Evolutionary conservation across 1,140 invertebrate genomes (phyloP), one percentile per base, ranked within the genome.

Genomic region (Delia radicum): DNA sequence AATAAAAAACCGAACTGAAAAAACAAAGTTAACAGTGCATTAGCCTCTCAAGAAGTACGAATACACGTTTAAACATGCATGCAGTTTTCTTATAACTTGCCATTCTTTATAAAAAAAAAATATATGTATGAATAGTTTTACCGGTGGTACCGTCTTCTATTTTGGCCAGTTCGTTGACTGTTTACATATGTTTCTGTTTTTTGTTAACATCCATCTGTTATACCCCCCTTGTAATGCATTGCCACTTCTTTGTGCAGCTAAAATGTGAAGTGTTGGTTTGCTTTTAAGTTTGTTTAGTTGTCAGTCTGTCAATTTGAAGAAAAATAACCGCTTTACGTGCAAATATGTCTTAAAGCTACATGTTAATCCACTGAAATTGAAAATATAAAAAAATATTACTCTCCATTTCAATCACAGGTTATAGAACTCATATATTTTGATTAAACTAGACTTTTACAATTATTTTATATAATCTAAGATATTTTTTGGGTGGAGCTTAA

Each of bases 131-230:
- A n/a, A n/a, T n/a, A n/a, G n/a, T n/a, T n/a, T n/a, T n/a, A n/a
- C n/a, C n/a, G n/a, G 4, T 55, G n/a, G n/a, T 21, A 55, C 7
- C 48, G 4, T 55, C 48, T 21, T 69, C 65, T 31, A 69, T 33
- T 69, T 69, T 69, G 65, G 65, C 65, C 65, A 69, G 65, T 69
- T 69, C 65, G 65, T 69, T 69, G 65, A 69, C 65, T 69, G 29
- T 28, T 65, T 28, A 65, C 62, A 65, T 65, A 26, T 65, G 62
- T 65, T 65, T 29, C 5, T 28, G 27, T 67, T 42, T 42, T 10
- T 42, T 2, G 10, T 5, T 42, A 12, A 12, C 15, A 12, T 42
- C 37, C 37, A 42, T 42, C n/a, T n/a, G n/a, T n/a, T n/a, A n/a
- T n/a, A 3, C 37, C 15, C 37, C 37, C 37, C 37, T 13, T 3